Percentiles rank a stretch among this genome's conserved stretches.
Evolutionary conservation across 1,140 invertebrate species (phyloP).

Genomic region (Apis dorsata): DNA sequence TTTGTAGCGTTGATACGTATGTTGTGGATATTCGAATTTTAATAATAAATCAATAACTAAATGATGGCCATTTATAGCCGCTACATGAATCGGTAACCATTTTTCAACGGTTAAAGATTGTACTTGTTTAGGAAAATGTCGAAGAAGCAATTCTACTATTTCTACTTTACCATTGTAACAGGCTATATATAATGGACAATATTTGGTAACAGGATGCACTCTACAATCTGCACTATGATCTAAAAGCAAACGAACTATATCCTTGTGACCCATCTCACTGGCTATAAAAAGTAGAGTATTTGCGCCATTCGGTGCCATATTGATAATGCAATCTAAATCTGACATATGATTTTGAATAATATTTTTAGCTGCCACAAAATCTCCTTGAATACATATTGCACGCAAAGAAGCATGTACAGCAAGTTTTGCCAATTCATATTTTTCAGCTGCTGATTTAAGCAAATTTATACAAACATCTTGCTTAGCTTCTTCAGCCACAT

Average conservation of each 20-base stretch:
- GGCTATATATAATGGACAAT: constrained; percentile 95
- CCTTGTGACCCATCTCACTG: constrained; percentile 89
- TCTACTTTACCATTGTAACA: constrained; percentile 91
- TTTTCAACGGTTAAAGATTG: constrained; percentile 92
- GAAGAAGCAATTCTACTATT: constrained; percentile 89
- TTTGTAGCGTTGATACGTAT: constrained; percentile 81
- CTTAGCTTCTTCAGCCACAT: constrained; percentile 87
- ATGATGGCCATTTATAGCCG: constrained; percentile 92
- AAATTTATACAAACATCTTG: constrained; percentile 85
- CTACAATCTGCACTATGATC: constrained; percentile 91
- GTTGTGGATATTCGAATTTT: constrained; percentile 89
- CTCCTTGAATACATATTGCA: constrained; percentile 86
- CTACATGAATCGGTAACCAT: constrained; percentile 95
- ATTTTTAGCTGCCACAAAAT: constrained; percentile 83
- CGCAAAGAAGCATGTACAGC: constrained; percentile 87
- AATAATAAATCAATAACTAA: constrained; percentile 88
- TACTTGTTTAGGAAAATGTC: constrained; percentile 85
- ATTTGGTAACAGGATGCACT: constrained; percentile 92
- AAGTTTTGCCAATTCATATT: constrained; percentile 85
- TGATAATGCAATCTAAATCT: constrained; percentile 87
- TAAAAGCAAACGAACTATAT: constrained; percentile 89
- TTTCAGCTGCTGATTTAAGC: constrained; percentile 86
- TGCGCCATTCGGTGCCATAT: constrained; percentile 91
- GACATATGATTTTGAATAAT: constrained; percentile 84
- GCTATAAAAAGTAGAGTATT: constrained; percentile 92